These are phyloP conservation scores for Pentalonia nigronervosa DNA, from an alignment of 1,140 invertebrate genomes.

Conservation along the genomic window DNA sequence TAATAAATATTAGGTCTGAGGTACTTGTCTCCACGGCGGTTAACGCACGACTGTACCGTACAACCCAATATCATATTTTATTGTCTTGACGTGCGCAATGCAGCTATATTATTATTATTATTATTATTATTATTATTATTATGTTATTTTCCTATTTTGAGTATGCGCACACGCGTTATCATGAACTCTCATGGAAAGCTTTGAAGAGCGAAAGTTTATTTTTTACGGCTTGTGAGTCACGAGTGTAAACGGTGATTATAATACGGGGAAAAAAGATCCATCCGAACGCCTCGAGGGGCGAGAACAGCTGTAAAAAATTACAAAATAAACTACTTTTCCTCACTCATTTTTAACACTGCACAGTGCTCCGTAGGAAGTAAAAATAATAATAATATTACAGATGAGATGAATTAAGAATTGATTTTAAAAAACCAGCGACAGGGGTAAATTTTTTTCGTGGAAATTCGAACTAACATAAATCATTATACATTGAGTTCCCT, in stretches of 20 bases:
- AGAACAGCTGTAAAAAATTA: neutral
- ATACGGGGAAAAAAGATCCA: neutral
- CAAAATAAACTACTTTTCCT: neutral
- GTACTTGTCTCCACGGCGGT: neutral
- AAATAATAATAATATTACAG: neutral
- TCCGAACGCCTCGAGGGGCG: neutral
- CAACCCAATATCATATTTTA: neutral
- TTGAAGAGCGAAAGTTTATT: neutral
- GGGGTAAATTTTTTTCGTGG: neutral
- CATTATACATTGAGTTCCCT: neutral
- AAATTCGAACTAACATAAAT: neutral
- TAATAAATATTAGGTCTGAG: neutral
- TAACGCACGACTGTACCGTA: neutral
- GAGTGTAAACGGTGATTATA: neutral
- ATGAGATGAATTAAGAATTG: too few species aligned
- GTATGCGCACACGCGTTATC: neutral
- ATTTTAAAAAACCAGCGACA: neutral
- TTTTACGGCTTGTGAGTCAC: neutral
- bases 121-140: neutral
- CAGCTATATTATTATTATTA: constrained; percentile 11
- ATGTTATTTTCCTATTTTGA: neutral
- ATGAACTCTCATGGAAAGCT: neutral
- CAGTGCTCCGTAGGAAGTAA: neutral
- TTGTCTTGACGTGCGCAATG: neutral
- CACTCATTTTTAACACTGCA: neutral